Conservation (phyloP, 2,888 invertebrate genomes). For the Drosophila meridiana region DNA sequence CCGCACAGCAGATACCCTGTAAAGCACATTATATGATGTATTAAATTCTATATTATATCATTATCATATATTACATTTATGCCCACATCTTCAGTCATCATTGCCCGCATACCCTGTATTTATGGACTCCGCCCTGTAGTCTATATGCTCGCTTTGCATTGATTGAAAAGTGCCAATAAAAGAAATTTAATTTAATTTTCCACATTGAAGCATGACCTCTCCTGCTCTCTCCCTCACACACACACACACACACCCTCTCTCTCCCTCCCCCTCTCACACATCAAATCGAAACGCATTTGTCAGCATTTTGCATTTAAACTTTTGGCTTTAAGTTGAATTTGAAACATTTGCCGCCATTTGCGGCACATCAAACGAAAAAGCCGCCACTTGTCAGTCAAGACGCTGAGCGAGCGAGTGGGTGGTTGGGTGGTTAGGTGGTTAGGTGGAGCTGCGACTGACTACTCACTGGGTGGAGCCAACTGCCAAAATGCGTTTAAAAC, state of each 20-base stretch:
- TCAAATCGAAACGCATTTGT: slow-evolving; percentile 72
- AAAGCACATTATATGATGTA: neutral
- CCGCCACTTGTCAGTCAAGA: slow-evolving; percentile 31
- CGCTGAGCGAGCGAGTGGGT: neutral
- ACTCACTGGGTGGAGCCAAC: neutral
- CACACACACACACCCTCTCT: neutral
- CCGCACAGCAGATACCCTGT: slow-evolving; percentile 15
- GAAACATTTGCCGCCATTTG: slow-evolving; percentile 64
- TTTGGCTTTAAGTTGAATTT: slow-evolving; percentile 61
- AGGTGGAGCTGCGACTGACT: neutral
- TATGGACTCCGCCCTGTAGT: neutral
- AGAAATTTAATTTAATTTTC: slow-evolving; percentile 75
- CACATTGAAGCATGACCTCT: slow-evolving; percentile 50
- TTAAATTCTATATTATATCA: neutral
- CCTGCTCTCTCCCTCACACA: neutral
- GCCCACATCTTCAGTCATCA: neutral
- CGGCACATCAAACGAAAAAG: slow-evolving; percentile 56
- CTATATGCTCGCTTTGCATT: slow-evolving; percentile 11
- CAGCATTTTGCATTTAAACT: slow-evolving; percentile 75
- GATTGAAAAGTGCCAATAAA: slow-evolving; percentile 64
- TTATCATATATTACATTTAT: neutral
- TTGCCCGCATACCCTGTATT: neutral
- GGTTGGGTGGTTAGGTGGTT: no score
- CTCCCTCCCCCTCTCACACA: neutral
- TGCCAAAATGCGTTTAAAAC: slow-evolving; percentile 12